These are phyloP conservation scores for Drosophila sordidapex DNA, from an alignment of 2,888 invertebrate genomes.

Conservation along the genomic window DNA sequence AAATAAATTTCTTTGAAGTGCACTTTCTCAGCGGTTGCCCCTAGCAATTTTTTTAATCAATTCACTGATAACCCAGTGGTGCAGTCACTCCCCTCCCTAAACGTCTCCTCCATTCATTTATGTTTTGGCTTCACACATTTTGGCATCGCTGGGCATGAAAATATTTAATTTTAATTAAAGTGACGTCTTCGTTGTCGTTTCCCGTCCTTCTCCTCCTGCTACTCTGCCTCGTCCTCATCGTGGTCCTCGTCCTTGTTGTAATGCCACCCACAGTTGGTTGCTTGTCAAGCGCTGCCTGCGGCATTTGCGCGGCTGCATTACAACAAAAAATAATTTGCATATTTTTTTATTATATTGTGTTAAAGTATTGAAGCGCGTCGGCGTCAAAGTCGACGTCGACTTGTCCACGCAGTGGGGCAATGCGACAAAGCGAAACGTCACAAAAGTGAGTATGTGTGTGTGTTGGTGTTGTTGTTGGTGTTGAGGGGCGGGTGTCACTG, in stretches of 20 bases:
- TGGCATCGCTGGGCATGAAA: slow-evolving; percentile 40
- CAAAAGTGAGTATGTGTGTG: slow-evolving; percentile 13
- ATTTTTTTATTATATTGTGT: slow-evolving; percentile 56
- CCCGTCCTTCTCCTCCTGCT: not conserved
- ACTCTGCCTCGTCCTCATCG: not conserved
- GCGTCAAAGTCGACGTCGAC: slow-evolving; percentile 17
- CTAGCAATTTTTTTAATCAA: slow-evolving; percentile 52
- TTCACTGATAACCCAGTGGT: slow-evolving; percentile 42
- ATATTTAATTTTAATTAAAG: slow-evolving; percentile 76
- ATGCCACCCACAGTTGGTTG: slow-evolving; percentile 16
- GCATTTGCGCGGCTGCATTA: slow-evolving; percentile 41
- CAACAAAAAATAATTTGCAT: slow-evolving; percentile 63
- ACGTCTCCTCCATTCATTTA: not conserved
- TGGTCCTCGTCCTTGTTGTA: not conserved
- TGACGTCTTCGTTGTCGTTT: slow-evolving; percentile 30
- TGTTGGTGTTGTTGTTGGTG: slow-evolving; percentile 10
- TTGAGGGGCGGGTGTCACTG: slow-evolving; percentile 31
- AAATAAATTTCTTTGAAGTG: slow-evolving; percentile 44
- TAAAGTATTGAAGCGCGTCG: slow-evolving; percentile 66
- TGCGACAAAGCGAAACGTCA: slow-evolving; percentile 37
- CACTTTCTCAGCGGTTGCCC: slow-evolving; percentile 31
- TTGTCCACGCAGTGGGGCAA: slow-evolving; percentile 57
- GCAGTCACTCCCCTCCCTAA: slow-evolving; percentile 2
- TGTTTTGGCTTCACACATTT: slow-evolving; percentile 31
- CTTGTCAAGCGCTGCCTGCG: slow-evolving; percentile 31